Evolutionary conservation across 2,113 vertebrate genomes (phyloP), one percentile per base, ranked within the genome.

Genomic region (Sakesphorus luctuosus): DNA sequence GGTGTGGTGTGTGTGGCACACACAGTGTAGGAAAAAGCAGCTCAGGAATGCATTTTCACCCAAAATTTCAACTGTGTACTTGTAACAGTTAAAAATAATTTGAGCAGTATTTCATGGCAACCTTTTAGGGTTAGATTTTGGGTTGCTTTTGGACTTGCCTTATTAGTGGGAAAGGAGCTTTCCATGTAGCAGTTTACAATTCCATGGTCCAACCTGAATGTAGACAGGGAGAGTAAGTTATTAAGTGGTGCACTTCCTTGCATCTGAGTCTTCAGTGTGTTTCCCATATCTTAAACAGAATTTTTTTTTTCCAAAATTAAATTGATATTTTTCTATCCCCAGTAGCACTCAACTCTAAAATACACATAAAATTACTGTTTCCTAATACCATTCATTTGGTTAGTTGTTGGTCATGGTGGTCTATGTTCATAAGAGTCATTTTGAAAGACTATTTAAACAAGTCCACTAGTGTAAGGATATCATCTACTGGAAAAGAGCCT

Each of bases 341-440:
- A 12, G 1, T 14, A 61, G 13, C n/a, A 14, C 49, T 89, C 7
- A 21, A 2, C 0, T 3, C 13, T 66, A 53, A 92, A 82, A 58
- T 24, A 13, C 10, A 13, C 28, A 24, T 40, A 15, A 62, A 80
- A 50, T 23, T 49, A 19, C 11, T 49, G 4, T 36, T 23, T 46
- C 50, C 58, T 87, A 16, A 53, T 84, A 4, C 18, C 2, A 13
- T 62, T 76, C 2, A 25, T 77, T 62, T 65, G 6, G 6, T 76
- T 77, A 66, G 16, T 47, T 74, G 5, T 65, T 68, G 44, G 52
- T 59, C 13, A 8, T 38, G 20, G 23, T n/a, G 44, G 19, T 73
- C 46, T 58, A 0, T 0, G 0, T 23, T 62, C 26, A 66, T 24
- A 12, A 55, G 24, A 35, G 5, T 65, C 2, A 16, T 88, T 90